Percentiles rank a stretch among this genome's conserved stretches.
These are phyloP conservation scores for Sphenodon punctatus DNA, from an alignment of 2,797 vertebrate species.

Conservation along the genomic window DNA sequence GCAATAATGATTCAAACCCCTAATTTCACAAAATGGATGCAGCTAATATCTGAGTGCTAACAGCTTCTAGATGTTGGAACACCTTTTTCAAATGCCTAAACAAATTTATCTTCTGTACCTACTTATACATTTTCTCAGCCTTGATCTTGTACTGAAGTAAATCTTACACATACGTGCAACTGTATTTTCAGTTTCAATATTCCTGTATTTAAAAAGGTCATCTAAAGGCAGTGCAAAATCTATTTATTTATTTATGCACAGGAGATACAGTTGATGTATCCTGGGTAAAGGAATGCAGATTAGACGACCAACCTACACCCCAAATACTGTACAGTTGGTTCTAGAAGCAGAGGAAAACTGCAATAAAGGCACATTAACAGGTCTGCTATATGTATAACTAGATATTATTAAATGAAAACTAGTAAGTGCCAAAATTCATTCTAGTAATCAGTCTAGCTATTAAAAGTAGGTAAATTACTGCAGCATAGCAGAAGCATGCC, in stretches of 20 bases:
- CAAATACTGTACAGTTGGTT: too few relatives aligned
- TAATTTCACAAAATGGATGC: not conserved
- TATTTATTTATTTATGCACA: not conserved
- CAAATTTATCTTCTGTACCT: too few relatives aligned
- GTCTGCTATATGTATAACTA: not conserved
- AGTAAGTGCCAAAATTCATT: not conserved
- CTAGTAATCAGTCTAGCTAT: not conserved
- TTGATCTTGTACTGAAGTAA: not conserved
- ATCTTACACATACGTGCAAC: not conserved
- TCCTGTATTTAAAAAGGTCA: not conserved
- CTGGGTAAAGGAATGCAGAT: too few relatives aligned
- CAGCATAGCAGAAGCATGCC: not conserved
- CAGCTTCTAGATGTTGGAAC: not conserved
- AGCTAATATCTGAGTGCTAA: not conserved
- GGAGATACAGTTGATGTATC: too few relatives aligned
- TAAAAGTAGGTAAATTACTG: not conserved
- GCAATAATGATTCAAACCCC: not conserved
- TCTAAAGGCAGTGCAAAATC: not conserved
- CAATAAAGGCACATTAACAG: not conserved
- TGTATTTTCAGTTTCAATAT: not conserved
- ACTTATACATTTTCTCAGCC: too few relatives aligned
- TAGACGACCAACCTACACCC: too few relatives aligned
- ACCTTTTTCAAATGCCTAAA: not conserved
- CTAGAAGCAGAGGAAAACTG: not conserved
- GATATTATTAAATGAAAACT: not conserved